Conservation (phyloP, 2,113 vertebrate genomes). For the Peromyscus californicus region DNA sequence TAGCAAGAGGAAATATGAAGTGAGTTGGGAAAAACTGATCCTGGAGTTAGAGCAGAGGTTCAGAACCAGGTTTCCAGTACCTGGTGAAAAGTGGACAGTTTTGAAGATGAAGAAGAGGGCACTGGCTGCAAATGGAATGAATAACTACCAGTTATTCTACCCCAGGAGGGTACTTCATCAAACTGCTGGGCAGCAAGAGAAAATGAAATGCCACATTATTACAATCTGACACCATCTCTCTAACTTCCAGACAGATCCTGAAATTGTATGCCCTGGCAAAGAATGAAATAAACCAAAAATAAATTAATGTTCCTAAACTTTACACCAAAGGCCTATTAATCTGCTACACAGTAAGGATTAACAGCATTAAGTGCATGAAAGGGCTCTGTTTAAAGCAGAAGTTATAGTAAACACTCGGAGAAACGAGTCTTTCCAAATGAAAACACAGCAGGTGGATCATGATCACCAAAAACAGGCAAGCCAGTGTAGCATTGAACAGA, state of each 20-base stretch:
- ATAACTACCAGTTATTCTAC: slow-evolving; percentile 23
- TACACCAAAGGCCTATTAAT: slow-evolving; percentile 71
- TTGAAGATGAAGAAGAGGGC: not conserved
- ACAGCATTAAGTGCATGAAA: slow-evolving; percentile 67
- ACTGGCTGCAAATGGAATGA: slow-evolving; percentile 34
- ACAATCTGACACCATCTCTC: slow-evolving; percentile 64
- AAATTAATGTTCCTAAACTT: slow-evolving; percentile 79
- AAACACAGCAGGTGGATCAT: slow-evolving; percentile 78
- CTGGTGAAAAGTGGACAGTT: not conserved
- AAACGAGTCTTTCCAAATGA: slow-evolving; percentile 76
- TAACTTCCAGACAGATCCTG: slow-evolving; percentile 56
- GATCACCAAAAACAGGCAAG: slow-evolving; percentile 61
- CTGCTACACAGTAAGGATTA: slow-evolving; percentile 74
- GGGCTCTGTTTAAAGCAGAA: slow-evolving; percentile 78
- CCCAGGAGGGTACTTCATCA: slow-evolving; percentile 55
- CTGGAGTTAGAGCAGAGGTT: not conserved
- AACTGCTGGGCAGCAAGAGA: slow-evolving; percentile 53
- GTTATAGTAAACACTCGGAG: slow-evolving; percentile 78
- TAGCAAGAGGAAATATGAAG: not conserved
- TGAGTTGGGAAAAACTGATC: not conserved
- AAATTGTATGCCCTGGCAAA: slow-evolving; percentile 16
- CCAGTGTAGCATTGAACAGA: slow-evolving; percentile 70
- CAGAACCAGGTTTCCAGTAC: not conserved
- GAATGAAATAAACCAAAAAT: slow-evolving; percentile 70
- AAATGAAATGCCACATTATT: slow-evolving; percentile 57